Base-by-base conservation (phyloP, 2,888 invertebrate genomes). In the Pardosa pseudoannulata region DNA sequence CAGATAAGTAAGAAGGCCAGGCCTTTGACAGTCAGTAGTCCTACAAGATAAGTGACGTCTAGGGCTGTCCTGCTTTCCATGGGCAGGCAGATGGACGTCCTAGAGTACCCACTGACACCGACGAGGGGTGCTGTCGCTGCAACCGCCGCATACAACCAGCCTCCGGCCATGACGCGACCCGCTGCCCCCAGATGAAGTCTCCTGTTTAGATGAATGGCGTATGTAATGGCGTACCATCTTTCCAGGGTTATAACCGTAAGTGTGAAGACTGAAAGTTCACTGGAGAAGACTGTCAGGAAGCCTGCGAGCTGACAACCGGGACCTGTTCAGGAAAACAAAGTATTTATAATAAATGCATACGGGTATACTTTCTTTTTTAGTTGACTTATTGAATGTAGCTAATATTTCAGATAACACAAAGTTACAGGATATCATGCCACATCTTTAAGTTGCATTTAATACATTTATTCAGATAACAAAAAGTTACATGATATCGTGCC, bases 71-170 rank as follows among this genome's bases (percentile, higher is more conserved):
- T 93, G 28, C 94, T 95, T 91, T 96, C 96, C 93, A 97, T 96
- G 0, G 97, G 97, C 89, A 97, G 93, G 90, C 97, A 98, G 82
- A 97, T 97, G 90, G 95, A 95, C 41, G 97, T 97, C 67, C 95
- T 96, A 13, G 96, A 95, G 91, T 97, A 98, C 90, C 96, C 96
- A 71, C 96, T 96, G 36, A 97, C 94, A 0, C 97, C 97, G 72
- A 95, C 92, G 13, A 97, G 29, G 3, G 88, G 92, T 80, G 97
- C 91, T 29, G 94, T 93, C 0, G 97, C 97, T 93, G 97, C 94
- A 0, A 94, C 86, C 23, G 95, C 91, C 0, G 96, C 95, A 91
- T 96, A 95, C 32, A 94, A 89, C 96, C 96, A 97, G 0, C 97
- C 96, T 0, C 93, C 93, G 0, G 94, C 91, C 95, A 97, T 96